phyloP scores from a whole-genome alignment of 2,888 invertebrate genomes.

The Amblyteles armatorius region DNA sequence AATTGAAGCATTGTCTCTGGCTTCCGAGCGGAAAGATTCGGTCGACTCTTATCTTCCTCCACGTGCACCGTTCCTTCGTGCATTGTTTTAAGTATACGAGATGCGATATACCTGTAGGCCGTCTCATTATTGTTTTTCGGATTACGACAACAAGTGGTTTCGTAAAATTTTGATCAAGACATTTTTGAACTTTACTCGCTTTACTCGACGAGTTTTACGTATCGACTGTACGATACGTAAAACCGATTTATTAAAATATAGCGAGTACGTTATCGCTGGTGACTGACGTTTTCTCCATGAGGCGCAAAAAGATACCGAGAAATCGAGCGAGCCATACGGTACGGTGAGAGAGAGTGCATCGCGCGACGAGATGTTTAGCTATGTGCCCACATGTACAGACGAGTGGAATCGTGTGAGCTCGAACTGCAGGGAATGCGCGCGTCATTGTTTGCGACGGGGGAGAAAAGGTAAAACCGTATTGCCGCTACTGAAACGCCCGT shows the following conservation, averaged over 20 bases:
- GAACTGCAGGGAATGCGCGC: slow-evolving; percentile 5
- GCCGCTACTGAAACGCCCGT: slow-evolving; percentile 7
- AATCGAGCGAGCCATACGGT: slow-evolving; percentile 72
- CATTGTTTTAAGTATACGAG: slow-evolving; percentile 37
- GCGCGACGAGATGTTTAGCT: slow-evolving; percentile 4
- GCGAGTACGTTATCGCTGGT: slow-evolving; percentile 29
- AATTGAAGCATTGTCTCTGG: slow-evolving; percentile 76
- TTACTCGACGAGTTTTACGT: not conserved
- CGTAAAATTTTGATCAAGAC: no score
- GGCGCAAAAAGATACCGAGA: slow-evolving; percentile 71
- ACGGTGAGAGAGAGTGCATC: slow-evolving; percentile 66
- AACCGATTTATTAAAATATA: not conserved
- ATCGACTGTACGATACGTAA: not conserved
- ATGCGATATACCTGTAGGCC: not conserved
- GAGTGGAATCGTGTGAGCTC: slow-evolving; percentile 40
- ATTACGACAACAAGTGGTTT: not conserved
- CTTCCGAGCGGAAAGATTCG: slow-evolving; percentile 74
- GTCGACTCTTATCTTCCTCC: slow-evolving; percentile 65
- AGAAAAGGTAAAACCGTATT: slow-evolving; percentile 24
- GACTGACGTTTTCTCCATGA: slow-evolving; percentile 68
- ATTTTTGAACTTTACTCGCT: not conserved
- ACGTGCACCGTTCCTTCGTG: slow-evolving; percentile 17
- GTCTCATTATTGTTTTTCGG: not conserved
- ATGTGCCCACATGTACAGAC: slow-evolving; percentile 13
- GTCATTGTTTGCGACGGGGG: slow-evolving; percentile 42